phyloP scores from a whole-genome alignment of 2,113 vertebrate species.

The Cephalopholis sonnerati region DNA sequence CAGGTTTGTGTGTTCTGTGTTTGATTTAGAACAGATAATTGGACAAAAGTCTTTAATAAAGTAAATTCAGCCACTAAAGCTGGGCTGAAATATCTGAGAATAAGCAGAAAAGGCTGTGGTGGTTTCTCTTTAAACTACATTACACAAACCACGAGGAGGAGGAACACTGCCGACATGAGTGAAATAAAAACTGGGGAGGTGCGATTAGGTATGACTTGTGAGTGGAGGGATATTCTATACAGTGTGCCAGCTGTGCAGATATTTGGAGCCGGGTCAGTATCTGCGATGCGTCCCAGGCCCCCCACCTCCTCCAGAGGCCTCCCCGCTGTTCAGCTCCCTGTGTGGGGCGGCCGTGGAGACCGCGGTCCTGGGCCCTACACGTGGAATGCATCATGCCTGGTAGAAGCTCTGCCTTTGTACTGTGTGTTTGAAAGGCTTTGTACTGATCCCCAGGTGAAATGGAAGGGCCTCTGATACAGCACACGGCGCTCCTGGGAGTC shows the following conservation, averaged over 20 bases:
- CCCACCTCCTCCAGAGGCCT: conserved; percentile 35
- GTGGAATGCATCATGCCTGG: conserved; percentile 81
- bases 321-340: conserved; percentile 60
- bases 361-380: conserved; percentile 66
- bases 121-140: conserved; percentile 14
- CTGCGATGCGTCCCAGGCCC: conserved; percentile 27
- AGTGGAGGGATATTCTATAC: conserved; percentile 54
- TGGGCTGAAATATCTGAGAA: conserved; percentile 24
- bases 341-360: conserved; percentile 56
- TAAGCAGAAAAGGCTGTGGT: conserved; percentile 15
- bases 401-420: conserved; percentile 79
- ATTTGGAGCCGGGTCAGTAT: conserved; percentile 54
- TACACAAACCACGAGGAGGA: conserved; percentile 1
- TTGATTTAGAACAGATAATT: conserved; percentile 41
- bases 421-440: conserved; percentile 82
- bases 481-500: conserved; percentile 18
- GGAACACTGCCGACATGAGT: neutral
- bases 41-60: conserved; percentile 48
- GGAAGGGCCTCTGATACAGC: conserved; percentile 40
- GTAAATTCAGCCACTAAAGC: conserved; percentile 24
- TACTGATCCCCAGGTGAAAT: conserved; percentile 86
- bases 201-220: conserved; percentile 31
- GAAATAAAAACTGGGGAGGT: conserved; percentile 15
- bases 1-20: conserved; percentile 21
- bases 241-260: conserved; percentile 59